phyloP scores from a whole-genome alignment of 2,113 vertebrate species.

The Pica pica region DNA sequence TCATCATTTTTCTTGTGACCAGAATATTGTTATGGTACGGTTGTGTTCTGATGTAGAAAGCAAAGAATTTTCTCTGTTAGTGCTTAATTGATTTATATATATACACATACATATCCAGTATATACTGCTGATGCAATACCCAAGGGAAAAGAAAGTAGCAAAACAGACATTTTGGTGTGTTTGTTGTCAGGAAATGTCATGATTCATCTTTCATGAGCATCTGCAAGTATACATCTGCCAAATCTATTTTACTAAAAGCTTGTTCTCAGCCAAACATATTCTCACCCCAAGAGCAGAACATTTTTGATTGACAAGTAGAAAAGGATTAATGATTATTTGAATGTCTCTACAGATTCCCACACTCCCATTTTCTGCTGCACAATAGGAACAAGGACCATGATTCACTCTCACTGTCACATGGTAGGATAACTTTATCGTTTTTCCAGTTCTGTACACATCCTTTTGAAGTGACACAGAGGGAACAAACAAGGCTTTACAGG shows the following conservation, averaged over 20 bases:
- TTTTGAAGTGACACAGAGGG: background rate
- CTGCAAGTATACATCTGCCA: conserved; percentile 63
- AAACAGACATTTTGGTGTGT: conserved; percentile 39
- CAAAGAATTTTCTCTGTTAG: background rate
- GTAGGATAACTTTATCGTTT: background rate
- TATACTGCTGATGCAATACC: background rate
- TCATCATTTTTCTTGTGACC: background rate
- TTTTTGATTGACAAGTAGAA: conserved; percentile 49
- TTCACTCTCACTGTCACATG: background rate
- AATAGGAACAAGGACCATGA: background rate
- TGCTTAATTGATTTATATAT: background rate
- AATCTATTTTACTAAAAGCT: conserved; percentile 53
- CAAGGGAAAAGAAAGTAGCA: background rate
- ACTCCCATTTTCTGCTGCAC: background rate
- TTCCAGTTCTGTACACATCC: background rate
- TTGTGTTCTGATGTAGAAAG: background rate
- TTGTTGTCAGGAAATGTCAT: conserved; percentile 57
- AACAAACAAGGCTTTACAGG: background rate
- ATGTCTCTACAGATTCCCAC: conserved; percentile 9
- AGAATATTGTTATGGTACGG: background rate
- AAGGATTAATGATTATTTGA: conserved; percentile 48
- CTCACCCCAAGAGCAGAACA: conserved; percentile 28
- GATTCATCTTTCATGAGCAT: conserved; percentile 64
- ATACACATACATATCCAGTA: background rate
- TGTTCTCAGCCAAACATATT: conserved; percentile 48